Base-by-base conservation (phyloP, 2,113 vertebrate species). In the Ictalurus punctatus region DNA sequence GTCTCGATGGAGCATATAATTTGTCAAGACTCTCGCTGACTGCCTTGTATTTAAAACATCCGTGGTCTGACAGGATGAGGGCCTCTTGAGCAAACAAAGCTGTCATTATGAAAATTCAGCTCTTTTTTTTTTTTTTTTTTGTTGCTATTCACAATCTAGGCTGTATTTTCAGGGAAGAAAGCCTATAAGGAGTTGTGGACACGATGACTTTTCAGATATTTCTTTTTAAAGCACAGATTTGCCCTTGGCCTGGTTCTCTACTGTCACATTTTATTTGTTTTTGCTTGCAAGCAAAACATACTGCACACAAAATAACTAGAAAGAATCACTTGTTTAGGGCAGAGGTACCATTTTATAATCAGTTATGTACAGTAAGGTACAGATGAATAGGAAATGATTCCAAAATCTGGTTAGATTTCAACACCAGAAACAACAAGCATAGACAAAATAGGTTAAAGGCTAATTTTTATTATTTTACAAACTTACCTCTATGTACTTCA, bases 21-120 rank as follows among this genome's bases (percentile, higher is more conserved):
- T 91, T 87, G 82, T 78, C 76, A 76, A 65, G 84, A 87, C 80
- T 87, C 86, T 67, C 52, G 44, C 88, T 61, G 86, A 91, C 59
- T 83, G 63, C 58, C 40, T 69, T 85, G 54, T 88, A 59, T 85
- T 86, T 88, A 90, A 48, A 85, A 88, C 34, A n/a, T 78, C 84
- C 2, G 79, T 83, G 84, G 67, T 69, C 87, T 86, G 90, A 85
- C 85, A 73, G 79, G 79, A 86, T 86, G 78, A 90, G 67, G 48
- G 78, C 87, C 78, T 86, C 65, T 85, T 79, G 59, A 67, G 65
- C 86, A 65, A 90, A 76, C 58, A 88, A 90, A 88, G 65, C 65
- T 44, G n/a, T 84, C 84, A 86, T 86, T 88, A 86, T 61, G 5
- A 79, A 86, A 90, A 90, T 27, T 65, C 44, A 88, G 86, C 84